Conservation (phyloP, 2,888 invertebrate genomes). For the Clepsis dumicolana region DNA sequence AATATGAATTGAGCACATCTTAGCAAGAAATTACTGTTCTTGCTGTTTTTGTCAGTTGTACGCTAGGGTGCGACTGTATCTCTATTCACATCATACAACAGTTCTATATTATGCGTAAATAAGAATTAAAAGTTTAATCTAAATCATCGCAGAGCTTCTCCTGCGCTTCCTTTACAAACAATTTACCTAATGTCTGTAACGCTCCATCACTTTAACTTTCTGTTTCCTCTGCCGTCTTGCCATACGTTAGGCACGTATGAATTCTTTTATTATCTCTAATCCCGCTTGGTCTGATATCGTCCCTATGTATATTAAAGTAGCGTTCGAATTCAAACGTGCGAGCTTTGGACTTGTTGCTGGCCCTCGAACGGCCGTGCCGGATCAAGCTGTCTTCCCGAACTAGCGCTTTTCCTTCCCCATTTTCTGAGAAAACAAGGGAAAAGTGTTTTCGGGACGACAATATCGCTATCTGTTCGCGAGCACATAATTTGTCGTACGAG, state of each 20-base stretch:
- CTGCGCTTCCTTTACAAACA: slow-evolving; percentile 57
- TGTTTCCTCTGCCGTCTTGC: slow-evolving; percentile 59
- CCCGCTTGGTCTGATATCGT: slow-evolving; percentile 55
- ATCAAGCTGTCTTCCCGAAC: slow-evolving; percentile 81
- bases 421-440: slow-evolving; percentile 74
- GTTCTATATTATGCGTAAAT: not conserved
- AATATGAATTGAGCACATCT: not conserved
- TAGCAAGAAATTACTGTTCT: not conserved
- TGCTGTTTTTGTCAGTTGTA: not conserved
- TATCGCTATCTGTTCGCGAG: slow-evolving; percentile 75
- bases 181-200: slow-evolving; percentile 66
- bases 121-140: not conserved
- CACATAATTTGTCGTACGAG: slow-evolving; percentile 76
- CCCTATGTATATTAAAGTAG: slow-evolving; percentile 58
- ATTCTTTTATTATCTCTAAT: slow-evolving; percentile 60
- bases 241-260: slow-evolving; percentile 66
- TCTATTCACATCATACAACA: not conserved
- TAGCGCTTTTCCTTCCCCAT: slow-evolving; percentile 74
- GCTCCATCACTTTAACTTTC: slow-evolving; percentile 75
- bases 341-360: slow-evolving; percentile 77
- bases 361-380: slow-evolving; percentile 69
- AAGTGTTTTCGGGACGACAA: slow-evolving; percentile 76
- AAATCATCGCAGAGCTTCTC: slow-evolving; percentile 3
- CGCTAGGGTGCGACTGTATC: no score
- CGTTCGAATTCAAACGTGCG: slow-evolving; percentile 64